Percentiles rank a stretch among this genome's conserved stretches.
phyloP scores from a whole-genome alignment of 1,140 invertebrate genomes.

The Armadillidium nasatum region DNA sequence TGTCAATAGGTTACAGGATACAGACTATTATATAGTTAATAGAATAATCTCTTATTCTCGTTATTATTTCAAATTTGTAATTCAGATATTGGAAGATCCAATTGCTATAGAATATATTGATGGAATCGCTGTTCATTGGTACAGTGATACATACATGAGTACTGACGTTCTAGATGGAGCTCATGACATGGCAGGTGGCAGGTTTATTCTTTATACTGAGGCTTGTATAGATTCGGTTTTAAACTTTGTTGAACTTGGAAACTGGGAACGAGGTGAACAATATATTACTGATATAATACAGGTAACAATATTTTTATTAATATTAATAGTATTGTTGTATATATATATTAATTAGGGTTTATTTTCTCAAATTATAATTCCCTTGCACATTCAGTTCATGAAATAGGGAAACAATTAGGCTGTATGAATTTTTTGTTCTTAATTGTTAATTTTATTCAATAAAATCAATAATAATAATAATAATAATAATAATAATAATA shows the following conservation, averaged over 20 bases:
- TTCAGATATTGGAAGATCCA: not conserved
- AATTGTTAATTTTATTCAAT: no score
- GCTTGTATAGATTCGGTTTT: conserved; percentile 59
- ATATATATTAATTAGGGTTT: no score
- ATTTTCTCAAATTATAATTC: no score
- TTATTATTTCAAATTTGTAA: not conserved
- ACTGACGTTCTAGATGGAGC: conserved; percentile 54
- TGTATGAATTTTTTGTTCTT: no score
- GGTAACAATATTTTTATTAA: no score
- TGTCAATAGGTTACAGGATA: not conserved
- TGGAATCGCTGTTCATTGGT: conserved; percentile 79
- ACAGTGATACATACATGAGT: conserved; percentile 57
- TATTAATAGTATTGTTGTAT: no score
- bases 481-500: no score
- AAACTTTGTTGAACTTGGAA: conserved; percentile 61
- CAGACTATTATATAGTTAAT: no score
- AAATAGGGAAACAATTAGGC: no score
- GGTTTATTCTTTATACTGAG: conserved; percentile 72
- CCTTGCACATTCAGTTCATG: no score
- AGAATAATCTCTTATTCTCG: not conserved
- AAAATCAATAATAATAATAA: no score
- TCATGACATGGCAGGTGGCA: conserved; percentile 60
- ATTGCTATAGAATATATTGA: conserved; percentile 57
- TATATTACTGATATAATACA: no score
- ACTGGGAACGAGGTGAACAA: conserved; percentile 64